These are phyloP conservation scores for Heliconius melpomene DNA, from an alignment of 1,140 invertebrate genomes.

Conservation along the genomic window DNA sequence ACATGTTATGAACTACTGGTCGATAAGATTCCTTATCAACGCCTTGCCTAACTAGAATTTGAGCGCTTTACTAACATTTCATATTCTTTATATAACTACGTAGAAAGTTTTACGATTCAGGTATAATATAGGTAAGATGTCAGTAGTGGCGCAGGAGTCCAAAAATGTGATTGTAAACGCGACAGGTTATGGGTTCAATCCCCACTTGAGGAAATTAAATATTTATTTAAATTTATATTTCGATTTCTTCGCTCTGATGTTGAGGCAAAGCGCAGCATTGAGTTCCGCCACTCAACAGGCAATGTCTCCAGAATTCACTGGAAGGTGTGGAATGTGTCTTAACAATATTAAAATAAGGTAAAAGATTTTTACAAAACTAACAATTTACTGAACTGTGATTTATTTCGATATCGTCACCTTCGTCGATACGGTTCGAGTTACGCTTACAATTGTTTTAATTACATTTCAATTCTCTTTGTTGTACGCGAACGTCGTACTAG, in stretches of 20 bases:
- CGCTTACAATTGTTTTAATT: slow-evolving; percentile 36
- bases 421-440: slow-evolving; percentile 27
- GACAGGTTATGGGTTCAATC: too few species aligned
- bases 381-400: not conserved
- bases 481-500: not conserved
- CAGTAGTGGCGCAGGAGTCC: too few species aligned
- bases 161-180: too few species aligned
- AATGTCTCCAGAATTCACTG: too few species aligned
- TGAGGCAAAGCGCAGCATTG: too few species aligned
- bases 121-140: too few species aligned
- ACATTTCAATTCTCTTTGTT: slow-evolving; percentile 26
- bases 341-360: too few species aligned
- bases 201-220: too few species aligned
- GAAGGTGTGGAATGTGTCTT: too few species aligned
- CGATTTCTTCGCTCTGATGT: too few species aligned
- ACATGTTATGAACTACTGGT: slow-evolving; percentile 23
- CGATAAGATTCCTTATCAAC: slow-evolving; percentile 40
- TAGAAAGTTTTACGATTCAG: not conserved
- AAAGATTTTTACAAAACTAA: not conserved
- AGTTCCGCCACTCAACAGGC: too few species aligned
- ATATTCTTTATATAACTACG: slow-evolving; percentile 11
- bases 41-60: slow-evolving; percentile 51
- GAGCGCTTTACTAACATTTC: slow-evolving; percentile 48
- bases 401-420: not conserved
- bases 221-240: too few species aligned